Evolutionary conservation across 2,113 vertebrate species (phyloP).

Genomic region (Pao palembangensis): DNA sequence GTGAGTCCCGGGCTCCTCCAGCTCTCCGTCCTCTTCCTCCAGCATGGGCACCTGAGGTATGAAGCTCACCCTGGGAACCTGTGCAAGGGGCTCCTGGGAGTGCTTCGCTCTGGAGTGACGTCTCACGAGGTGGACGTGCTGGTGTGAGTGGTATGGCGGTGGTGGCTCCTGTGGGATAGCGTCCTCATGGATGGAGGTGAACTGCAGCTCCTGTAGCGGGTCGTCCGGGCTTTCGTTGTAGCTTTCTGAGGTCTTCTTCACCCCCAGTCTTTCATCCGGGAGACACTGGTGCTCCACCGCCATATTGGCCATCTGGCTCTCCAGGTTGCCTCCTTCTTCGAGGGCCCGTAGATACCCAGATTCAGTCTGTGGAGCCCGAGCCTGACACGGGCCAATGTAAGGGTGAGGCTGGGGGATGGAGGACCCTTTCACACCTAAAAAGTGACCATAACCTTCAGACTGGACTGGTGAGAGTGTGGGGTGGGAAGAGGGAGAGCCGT

Average conservation of each 20-base stretch:
- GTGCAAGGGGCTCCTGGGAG: conserved; percentile 26
- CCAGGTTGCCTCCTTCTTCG: conserved; percentile 74
- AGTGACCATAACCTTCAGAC: conserved; percentile 90
- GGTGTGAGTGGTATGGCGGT: conserved; percentile 83
- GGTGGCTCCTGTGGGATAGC: conserved; percentile 77
- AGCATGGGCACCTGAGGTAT: conserved; percentile 66
- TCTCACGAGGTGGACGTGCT: conserved; percentile 63
- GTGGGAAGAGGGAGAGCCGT: conserved; percentile 78
- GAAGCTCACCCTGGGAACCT: conserved; percentile 45
- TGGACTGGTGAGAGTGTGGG: conserved; percentile 78
- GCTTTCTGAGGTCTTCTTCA: conserved; percentile 42
- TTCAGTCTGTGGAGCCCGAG: conserved; percentile 58
- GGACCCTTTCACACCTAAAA: conserved; percentile 86
- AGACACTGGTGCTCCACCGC: conserved; percentile 80
- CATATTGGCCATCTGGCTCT: conserved; percentile 80
- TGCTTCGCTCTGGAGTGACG: conserved; percentile 54
- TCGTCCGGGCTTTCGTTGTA: conserved; percentile 64
- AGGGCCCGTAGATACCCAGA: conserved; percentile 78
- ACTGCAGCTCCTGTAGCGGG: conserved; percentile 52
- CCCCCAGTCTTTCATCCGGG: conserved; percentile 41
- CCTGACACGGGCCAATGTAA: conserved; percentile 47
- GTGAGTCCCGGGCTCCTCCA: conserved; percentile 77
- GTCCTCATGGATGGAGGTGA: conserved; percentile 38
- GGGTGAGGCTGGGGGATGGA: conserved; percentile 79
- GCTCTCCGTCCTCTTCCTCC: conserved; percentile 82